A percentile compares a stretch with the other conserved stretches of the same genome.
phyloP scores from a whole-genome alignment of 2,113 vertebrate genomes.

The Piaya cayana region DNA sequence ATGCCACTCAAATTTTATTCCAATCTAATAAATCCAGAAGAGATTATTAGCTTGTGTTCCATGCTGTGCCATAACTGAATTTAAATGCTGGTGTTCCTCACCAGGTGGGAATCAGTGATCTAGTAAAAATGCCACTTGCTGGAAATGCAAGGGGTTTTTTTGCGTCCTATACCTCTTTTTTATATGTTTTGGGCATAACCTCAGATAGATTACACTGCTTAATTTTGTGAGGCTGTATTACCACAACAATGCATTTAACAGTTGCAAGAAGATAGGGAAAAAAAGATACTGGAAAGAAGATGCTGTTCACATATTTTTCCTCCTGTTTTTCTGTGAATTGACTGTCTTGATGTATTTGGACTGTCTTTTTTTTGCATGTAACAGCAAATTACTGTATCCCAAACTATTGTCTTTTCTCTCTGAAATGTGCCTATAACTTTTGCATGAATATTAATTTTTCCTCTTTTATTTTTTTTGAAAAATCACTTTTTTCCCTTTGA shows the following conservation, averaged over 20 bases:
- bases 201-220: background rate
- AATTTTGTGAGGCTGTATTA: background rate
- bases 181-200: background rate
- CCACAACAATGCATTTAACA: background rate
- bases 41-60: constrained; percentile 3
- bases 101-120: background rate
- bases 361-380: background rate
- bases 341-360: background rate
- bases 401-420: background rate
- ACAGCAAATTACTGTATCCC: background rate
- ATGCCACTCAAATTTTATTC: background rate
- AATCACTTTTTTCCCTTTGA: background rate
- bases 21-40: background rate
- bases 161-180: background rate
- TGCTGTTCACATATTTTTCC: background rate
- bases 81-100: background rate
- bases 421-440: background rate
- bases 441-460: background rate
- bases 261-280: background rate
- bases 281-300: background rate
- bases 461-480: background rate
- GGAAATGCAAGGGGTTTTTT: background rate
- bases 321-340: background rate
- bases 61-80: background rate
- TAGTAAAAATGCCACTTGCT: background rate